Evolutionary conservation across 1,140 invertebrate species (phyloP), one percentile per base, ranked within the genome.

Genomic region (Asbolus verrucosus): DNA sequence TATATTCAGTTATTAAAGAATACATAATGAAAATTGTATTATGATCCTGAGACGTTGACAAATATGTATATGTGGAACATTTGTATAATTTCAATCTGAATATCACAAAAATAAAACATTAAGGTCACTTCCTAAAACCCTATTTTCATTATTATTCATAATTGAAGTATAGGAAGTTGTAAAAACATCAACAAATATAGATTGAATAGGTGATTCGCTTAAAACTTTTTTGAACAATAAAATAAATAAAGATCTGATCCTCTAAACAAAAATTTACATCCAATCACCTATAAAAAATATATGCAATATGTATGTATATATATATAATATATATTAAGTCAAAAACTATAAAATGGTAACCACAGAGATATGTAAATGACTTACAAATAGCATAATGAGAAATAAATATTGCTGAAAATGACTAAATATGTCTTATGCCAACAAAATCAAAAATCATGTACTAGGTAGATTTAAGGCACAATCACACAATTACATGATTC

Each of bases 61-160:
- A 54, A 54, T 27, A 6, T 50, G 11, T 50, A 50, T 16, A 50
- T 8, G 14, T 50, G 21, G 39, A n/a, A n/a, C 21, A 46, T 46
- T 19, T 46, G 9, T 46, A 16, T 46, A 46, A 38, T 3, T 38
- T n/a, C n/a, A n/a, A n/a, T n/a, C n/a, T n/a, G n/a, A 27, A 54
- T 54, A 54, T 54, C 46, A 54, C 46, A 54, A 54, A 54, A 30
- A 13, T 43, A 43, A 54, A 54, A 54, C 27, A 54, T 54, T 46
- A 54, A 54, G 46, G 46, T 54, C 46, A 54, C 46, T 54, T 54
- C 46, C 46, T 54, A 30, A 54, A 54, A 19, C 41, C n/a, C n/a
- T n/a, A n/a, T n/a, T n/a, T n/a, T n/a, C n/a, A n/a, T n/a, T n/a
- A n/a, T n/a, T n/a, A n/a, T 46, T 46, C 33, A 36, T 36, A 6